These are phyloP conservation scores for Dendronephthya gigantea DNA, from an alignment of 64 coral and sea anemone genomes.

Conservation along the genomic window DNA sequence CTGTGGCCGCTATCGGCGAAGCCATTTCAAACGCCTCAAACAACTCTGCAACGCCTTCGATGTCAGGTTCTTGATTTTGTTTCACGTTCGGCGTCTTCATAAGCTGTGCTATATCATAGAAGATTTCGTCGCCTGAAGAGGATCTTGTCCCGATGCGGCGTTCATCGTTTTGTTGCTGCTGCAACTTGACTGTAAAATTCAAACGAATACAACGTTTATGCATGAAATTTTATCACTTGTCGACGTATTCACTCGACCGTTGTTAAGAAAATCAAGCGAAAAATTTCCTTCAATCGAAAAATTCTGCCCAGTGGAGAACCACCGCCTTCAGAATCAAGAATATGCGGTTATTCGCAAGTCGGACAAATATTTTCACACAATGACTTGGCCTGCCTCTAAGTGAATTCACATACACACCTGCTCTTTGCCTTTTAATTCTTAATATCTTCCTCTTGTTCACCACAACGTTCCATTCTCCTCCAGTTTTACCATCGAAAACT, in stretches of 20 bases:
- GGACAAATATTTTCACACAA: too few species aligned
- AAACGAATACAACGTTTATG: neutral
- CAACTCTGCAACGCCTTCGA: neutral
- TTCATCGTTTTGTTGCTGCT: neutral
- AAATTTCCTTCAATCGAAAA: too few species aligned
- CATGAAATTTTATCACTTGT: neutral
- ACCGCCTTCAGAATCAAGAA: too few species aligned
- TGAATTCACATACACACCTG: neutral
- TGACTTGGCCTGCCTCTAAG: neutral
- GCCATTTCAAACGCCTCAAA: neutral
- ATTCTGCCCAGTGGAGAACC: too few species aligned
- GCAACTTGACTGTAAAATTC: neutral
- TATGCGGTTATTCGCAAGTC: too few species aligned
- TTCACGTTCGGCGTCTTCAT: slow-evolving; percentile 14
- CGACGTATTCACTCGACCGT: too few species aligned
- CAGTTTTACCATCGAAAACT: neutral
- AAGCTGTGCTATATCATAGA: neutral
- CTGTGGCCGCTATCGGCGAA: neutral
- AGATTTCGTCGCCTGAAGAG: neutral
- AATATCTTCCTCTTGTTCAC: neutral
- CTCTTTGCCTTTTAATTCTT: neutral
- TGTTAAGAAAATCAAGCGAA: too few species aligned
- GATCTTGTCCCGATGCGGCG: neutral
- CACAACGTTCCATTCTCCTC: neutral
- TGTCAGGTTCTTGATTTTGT: neutral